phyloP scores from a whole-genome alignment of 2,113 vertebrate genomes.

The Myodes glareolus region DNA sequence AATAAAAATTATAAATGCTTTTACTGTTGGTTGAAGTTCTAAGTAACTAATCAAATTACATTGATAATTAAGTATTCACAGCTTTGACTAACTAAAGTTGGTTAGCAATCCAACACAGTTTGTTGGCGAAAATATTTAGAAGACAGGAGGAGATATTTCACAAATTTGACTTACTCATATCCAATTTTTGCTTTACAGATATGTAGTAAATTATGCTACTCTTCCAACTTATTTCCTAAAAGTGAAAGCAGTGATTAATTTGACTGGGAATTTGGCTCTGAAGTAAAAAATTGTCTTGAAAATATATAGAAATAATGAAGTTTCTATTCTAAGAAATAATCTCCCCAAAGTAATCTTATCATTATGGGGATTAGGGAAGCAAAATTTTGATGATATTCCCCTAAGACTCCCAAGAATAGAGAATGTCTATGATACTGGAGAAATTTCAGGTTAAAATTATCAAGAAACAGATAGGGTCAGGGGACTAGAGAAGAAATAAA shows the following conservation, averaged over 20 bases:
- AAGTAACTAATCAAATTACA: slow-evolving; percentile 48
- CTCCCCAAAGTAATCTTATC: slow-evolving; percentile 75
- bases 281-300: slow-evolving; percentile 71
- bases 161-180: background rate
- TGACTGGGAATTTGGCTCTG: slow-evolving; percentile 71
- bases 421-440: slow-evolving; percentile 42
- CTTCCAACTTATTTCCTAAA: slow-evolving; percentile 51
- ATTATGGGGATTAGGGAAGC: slow-evolving; percentile 67
- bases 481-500: slow-evolving; percentile 15
- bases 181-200: slow-evolving; percentile 18
- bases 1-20: background rate
- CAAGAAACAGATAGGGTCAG: slow-evolving; percentile 25
- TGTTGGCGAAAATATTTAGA: background rate
- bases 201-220: slow-evolving; percentile 25
- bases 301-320: slow-evolving; percentile 75
- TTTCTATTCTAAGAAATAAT: slow-evolving; percentile 79
- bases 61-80: background rate
- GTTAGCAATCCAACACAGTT: background rate
- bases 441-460: slow-evolving; percentile 59
- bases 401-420: slow-evolving; percentile 43
- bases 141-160: background rate
- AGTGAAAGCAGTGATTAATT: slow-evolving; percentile 71
- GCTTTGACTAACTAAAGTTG: slow-evolving; percentile 32
- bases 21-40: slow-evolving; percentile 23
- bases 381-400: slow-evolving; percentile 71